Evolutionary conservation across 2,797 vertebrate species (phyloP).

Genomic region (Rhinoraja longicauda): DNA sequence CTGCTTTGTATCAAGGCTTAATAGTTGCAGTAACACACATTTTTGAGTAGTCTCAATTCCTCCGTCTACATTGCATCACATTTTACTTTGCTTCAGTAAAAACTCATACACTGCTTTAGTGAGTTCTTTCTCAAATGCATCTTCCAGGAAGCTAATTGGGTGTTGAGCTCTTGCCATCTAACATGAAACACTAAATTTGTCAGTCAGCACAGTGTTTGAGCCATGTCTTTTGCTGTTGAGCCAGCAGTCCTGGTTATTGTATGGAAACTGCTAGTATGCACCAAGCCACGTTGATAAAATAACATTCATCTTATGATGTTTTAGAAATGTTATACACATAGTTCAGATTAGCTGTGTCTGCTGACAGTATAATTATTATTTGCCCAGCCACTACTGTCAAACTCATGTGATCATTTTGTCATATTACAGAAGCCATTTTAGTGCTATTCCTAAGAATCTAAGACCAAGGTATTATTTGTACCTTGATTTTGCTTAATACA

Average conservation of each 20-base stretch:
- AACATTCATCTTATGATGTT: background rate
- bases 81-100: background rate
- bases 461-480: background rate
- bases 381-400: background rate
- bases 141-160: background rate
- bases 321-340: background rate
- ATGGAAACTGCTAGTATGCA: background rate
- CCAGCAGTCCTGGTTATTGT: background rate
- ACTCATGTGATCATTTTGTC: background rate
- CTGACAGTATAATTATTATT: background rate
- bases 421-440: background rate
- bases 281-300: background rate
- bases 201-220: background rate
- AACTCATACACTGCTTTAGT: background rate
- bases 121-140: background rate
- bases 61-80: background rate
- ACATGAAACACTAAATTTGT: background rate
- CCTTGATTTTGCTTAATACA: background rate
- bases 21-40: background rate
- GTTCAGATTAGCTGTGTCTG: background rate
- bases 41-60: background rate
- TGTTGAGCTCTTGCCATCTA: background rate
- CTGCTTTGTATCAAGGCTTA: background rate
- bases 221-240: background rate
- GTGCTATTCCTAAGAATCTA: background rate